These are phyloP conservation scores for Vanacampus margaritifer DNA, from an alignment of 2,113 vertebrate genomes.

Conservation along the genomic window DNA sequence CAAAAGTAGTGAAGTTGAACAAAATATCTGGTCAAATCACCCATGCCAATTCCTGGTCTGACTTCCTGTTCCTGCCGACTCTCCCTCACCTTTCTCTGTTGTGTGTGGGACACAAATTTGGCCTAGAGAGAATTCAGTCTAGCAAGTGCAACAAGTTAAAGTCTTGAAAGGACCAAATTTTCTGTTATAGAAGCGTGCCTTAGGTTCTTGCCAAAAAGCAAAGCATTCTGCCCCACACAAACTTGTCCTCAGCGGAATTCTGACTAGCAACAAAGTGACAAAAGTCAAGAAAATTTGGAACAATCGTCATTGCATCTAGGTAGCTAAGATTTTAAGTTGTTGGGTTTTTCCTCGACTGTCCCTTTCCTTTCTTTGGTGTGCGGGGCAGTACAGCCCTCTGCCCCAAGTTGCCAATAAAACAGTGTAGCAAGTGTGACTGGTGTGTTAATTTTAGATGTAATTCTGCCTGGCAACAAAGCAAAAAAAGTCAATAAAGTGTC, in stretches of 20 bases:
- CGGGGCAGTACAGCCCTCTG: no score
- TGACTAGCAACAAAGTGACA: not conserved
- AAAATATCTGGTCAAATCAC: not conserved
- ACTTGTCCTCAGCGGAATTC: not conserved
- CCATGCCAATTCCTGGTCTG: not conserved
- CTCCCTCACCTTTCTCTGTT: not conserved
- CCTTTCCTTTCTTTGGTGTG: no score
- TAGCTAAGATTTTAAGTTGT: not conserved
- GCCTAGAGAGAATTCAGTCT: not conserved
- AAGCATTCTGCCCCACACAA: not conserved
- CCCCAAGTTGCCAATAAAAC: no score
- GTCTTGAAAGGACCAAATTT: not conserved
- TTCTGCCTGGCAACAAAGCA: no score
- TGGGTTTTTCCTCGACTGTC: not conserved
- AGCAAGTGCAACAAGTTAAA: not conserved
- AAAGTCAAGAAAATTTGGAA: not conserved
- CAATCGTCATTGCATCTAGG: not conserved
- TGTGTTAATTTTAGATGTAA: no score
- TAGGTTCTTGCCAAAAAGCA: not conserved
- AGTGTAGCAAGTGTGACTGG: no score
- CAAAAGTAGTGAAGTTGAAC: not conserved
- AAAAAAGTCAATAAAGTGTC: no score
- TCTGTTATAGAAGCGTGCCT: no score
- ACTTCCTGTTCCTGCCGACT: not conserved
- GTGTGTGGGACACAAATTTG: no score